Evolutionary conservation across 2,888 invertebrate species (phyloP).

Genomic region (Bibio marci): DNA sequence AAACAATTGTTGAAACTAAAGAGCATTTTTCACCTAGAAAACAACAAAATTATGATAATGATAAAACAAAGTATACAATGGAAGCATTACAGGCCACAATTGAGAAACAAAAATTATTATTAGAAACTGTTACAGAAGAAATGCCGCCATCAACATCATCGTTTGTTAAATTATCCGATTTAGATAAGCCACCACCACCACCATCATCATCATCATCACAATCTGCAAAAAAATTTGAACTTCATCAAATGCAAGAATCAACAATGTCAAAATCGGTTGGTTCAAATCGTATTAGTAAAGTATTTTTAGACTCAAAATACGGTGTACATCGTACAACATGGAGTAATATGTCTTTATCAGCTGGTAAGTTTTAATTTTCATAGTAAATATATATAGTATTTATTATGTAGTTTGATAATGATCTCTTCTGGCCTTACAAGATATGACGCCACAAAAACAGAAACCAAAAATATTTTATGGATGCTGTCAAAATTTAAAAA

Average conservation of each 20-base stretch:
- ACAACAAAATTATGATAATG: background rate
- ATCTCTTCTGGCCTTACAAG: too few species aligned
- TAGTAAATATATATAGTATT: too few species aligned
- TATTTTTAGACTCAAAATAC: conserved; percentile 19
- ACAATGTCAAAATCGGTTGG: conserved; percentile 26
- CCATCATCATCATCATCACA: conserved; percentile 36
- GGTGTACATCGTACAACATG: conserved; percentile 7
- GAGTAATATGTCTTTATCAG: conserved; percentile 23
- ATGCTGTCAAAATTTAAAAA: too few species aligned
- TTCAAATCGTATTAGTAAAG: conserved; percentile 23
- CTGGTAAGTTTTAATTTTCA: too few species aligned
- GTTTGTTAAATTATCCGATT: conserved; percentile 62
- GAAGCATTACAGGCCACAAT: conserved; percentile 23
- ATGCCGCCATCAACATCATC: conserved; percentile 25
- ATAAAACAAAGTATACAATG: conserved; percentile 19
- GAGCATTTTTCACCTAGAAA: conserved; percentile 13
- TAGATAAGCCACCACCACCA: conserved; percentile 49
- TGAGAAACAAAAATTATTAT: conserved; percentile 26
- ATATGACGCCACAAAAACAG: too few species aligned
- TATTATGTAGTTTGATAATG: too few species aligned
- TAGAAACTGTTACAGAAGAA: conserved; percentile 28
- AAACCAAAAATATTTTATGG: too few species aligned
- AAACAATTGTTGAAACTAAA: conserved; percentile 29
- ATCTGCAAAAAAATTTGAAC: conserved; percentile 31
- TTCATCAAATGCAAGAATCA: conserved; percentile 12